Conservation (phyloP, 2,888 invertebrate species). For the Heliconius cydno region DNA sequence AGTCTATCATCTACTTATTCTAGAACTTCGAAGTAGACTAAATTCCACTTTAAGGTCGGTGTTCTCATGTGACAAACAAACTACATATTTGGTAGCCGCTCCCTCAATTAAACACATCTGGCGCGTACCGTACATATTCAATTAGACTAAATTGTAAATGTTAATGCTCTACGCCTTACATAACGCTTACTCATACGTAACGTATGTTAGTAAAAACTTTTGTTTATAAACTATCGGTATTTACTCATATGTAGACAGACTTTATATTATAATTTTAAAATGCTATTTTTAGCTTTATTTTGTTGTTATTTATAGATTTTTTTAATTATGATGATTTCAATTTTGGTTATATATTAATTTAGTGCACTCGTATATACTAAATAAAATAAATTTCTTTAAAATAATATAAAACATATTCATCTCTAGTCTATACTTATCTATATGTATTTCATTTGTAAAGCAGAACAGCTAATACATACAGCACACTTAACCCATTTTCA, state of each 20-base stretch:
- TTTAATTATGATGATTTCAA: no score
- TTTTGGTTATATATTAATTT: no score
- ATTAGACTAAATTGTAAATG: slow-evolving; percentile 14
- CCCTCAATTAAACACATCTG: slow-evolving; percentile 22
- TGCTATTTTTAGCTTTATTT: background rate
- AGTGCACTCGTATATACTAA: no score
- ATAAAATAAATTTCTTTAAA: no score
- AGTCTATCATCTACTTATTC: background rate
- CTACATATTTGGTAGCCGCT: background rate
- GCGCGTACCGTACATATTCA: background rate
- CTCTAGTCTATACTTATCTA: background rate
- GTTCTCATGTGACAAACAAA: background rate
- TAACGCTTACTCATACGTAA: slow-evolving; percentile 8
- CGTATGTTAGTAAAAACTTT: background rate
- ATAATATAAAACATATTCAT: background rate
- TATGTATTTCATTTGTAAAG: no score
- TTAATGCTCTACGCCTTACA: background rate
- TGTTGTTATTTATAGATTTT: background rate
- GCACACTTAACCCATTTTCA: background rate
- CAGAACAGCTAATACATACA: background rate
- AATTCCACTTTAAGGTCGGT: background rate
- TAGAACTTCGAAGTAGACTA: background rate
- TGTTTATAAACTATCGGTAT: background rate
- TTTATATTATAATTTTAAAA: background rate
- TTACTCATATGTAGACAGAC: background rate